Base-by-base conservation (phyloP, 1,140 invertebrate genomes). In the Hesperophylax magnus region DNA sequence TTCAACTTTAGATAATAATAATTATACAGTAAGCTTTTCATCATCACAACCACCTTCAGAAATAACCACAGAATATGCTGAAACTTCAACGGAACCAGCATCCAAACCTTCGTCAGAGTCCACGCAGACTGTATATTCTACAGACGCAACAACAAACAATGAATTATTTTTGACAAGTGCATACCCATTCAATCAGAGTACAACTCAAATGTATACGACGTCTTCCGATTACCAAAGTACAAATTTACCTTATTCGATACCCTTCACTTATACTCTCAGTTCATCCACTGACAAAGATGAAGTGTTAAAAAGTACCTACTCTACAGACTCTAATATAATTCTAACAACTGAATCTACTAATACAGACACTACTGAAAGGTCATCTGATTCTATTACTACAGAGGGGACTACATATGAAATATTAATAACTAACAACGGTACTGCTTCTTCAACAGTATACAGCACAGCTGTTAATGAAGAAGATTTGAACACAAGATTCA, bases 1-100 rank as follows among this genome's bases (percentile, higher is more conserved):
- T 56, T 78, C 80, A 53, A 77, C 60, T 60, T 78, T 80, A 71
- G 75, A 76, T 84, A 80, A 82, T 80, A 80, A 82, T 78, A 80
- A 65, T 84, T 67, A 74, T 71, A 54, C 78, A 67, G 82, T 76
- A 61, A 79, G 54, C 22, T 17, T 77, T 77, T 60, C 65, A 72
- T 75, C 79, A 34, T 24, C 15, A 3, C 60, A 69, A 27, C 20
- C 75, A 31, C 22, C 78, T 47, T 52, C 71, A 15, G 53, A 56
- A 47, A 20, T 53, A 72, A 74, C 60, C 11, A 65, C 60, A 24
- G 79, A 83, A 69, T 65, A 39, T n/a, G 71, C 69, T 47, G 34
- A 60, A 6, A n/a, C 74, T 24, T 67, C 27, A 31, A 61, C 77
- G 52, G 65, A 39, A 54, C 7, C 18, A 18, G 31, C 61, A 20